phyloP scores from a whole-genome alignment of 2,797 vertebrate genomes.

The Meriones psammophilus region DNA sequence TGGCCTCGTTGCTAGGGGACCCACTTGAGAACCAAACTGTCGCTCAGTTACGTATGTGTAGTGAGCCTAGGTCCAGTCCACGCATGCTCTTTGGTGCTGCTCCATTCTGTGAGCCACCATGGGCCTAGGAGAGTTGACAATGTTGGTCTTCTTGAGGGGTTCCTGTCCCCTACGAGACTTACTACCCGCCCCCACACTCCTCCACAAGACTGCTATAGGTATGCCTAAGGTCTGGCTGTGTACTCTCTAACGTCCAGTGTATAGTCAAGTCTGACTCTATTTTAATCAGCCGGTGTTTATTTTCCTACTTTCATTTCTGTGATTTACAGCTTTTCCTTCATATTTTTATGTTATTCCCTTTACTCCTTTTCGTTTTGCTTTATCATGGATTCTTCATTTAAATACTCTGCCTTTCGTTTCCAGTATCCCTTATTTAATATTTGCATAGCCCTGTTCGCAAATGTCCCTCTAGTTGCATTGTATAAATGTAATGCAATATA shows the following conservation, averaged over 20 bases:
- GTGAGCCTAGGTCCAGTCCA: too few species aligned
- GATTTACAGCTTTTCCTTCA: neutral
- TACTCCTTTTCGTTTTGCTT: slow-evolving; percentile 10
- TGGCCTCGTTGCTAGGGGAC: too few species aligned
- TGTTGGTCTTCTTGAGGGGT: too few species aligned
- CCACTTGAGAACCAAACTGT: too few species aligned
- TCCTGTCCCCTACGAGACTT: too few species aligned
- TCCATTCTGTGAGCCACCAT: too few species aligned
- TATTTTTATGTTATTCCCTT: neutral
- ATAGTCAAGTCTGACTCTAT: neutral
- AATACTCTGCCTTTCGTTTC: neutral
- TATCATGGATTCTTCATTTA: slow-evolving; percentile 12
- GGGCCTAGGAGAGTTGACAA: too few species aligned
- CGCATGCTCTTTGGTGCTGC: too few species aligned
- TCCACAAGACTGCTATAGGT: too few species aligned
- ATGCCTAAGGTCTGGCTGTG: too few species aligned
- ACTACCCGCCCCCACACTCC: too few species aligned
- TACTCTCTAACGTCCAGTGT: neutral
- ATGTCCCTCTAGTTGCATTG: neutral
- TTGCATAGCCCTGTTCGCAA: neutral
- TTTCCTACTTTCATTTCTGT: slow-evolving; percentile 1
- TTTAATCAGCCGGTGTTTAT: neutral
- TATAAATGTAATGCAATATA: neutral
- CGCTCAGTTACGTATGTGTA: too few species aligned
- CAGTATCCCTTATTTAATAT: slow-evolving; percentile 22